These are phyloP conservation scores for Premnoplex brunnescens DNA, from an alignment of 2,797 vertebrate species.

Conservation along the genomic window DNA sequence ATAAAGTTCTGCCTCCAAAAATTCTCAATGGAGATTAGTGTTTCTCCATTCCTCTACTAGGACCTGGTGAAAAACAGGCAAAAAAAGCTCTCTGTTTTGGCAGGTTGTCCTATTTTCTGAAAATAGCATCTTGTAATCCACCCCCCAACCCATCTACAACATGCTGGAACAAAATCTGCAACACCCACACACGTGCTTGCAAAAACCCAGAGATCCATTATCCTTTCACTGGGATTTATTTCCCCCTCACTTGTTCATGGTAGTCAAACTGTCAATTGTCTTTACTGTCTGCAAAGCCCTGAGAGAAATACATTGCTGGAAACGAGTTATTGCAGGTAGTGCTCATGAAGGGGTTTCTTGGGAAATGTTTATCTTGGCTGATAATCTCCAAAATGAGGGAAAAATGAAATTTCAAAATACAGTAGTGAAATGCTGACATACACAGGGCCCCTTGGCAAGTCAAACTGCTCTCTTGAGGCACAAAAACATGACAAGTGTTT, in stretches of 20 bases:
- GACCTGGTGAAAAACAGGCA: neutral
- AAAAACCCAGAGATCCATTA: slow-evolving; percentile 20
- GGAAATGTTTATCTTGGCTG: slow-evolving; percentile 7
- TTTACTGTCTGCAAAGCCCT: slow-evolving; percentile 29
- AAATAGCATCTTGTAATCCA: slow-evolving; percentile 55
- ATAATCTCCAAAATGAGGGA: slow-evolving; percentile 4
- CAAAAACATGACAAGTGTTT: neutral
- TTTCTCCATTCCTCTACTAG: slow-evolving; percentile 8
- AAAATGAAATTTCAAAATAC: slow-evolving; percentile 11
- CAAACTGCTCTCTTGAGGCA: neutral
- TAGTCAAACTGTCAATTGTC: neutral
- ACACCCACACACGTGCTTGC: neutral
- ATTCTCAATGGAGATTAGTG: slow-evolving; percentile 28
- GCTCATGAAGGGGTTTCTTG: neutral
- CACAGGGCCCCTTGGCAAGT: neutral
- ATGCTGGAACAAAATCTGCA: slow-evolving; percentile 20
- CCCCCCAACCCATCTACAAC: neutral
- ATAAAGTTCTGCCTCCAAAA: neutral
- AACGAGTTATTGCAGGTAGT: neutral
- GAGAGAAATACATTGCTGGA: neutral
- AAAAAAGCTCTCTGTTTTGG: neutral
- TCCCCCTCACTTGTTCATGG: neutral
- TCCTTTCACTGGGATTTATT: neutral
- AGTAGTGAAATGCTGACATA: neutral
- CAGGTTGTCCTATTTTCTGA: slow-evolving; percentile 57